Evolutionary conservation across 2,888 invertebrate genomes (phyloP).

Genomic region (Sesia bembeciformis): DNA sequence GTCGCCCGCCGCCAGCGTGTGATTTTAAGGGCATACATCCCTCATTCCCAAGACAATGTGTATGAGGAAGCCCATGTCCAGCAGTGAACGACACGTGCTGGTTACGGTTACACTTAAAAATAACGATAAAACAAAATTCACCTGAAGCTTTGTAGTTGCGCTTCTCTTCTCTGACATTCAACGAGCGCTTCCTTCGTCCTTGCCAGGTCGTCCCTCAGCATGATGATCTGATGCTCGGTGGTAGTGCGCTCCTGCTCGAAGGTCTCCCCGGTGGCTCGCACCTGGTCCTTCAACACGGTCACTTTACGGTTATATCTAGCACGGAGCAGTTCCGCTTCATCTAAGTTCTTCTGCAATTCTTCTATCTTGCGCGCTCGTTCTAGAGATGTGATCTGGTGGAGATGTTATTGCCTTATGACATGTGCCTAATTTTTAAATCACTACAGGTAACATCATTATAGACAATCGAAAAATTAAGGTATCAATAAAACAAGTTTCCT

Average conservation of each 20-base stretch:
- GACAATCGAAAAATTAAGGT: too few relatives aligned
- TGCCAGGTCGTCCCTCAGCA: constrained; percentile 84
- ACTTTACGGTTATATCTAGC: constrained; percentile 84
- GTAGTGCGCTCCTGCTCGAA: constrained; percentile 81
- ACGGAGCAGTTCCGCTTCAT: constrained; percentile 86
- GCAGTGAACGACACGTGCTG: too few relatives aligned
- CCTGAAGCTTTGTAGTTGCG: constrained; percentile 84
- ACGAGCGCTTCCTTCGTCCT: constrained; percentile 82
- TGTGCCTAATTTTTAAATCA: too few relatives aligned
- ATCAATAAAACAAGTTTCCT: too few relatives aligned
- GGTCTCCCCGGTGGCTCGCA: constrained; percentile 78
- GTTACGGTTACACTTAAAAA: too few relatives aligned
- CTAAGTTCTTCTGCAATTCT: constrained; percentile 85
- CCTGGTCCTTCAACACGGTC: constrained; percentile 81
- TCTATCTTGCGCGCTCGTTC: constrained; percentile 89
- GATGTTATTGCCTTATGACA: too few relatives aligned
- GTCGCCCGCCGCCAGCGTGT: too few relatives aligned
- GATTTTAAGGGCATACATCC: too few relatives aligned
- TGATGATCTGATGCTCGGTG: constrained; percentile 79
- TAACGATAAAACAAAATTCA: constrained; percentile 9
- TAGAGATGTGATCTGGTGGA: constrained; percentile 82
- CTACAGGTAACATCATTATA: too few relatives aligned
- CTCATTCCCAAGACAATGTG: too few relatives aligned
- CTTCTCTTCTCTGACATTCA: constrained; percentile 84
- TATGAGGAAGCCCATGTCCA: too few relatives aligned